phyloP scores from a whole-genome alignment of 2,888 invertebrate species.

The Tenodera sinensis region DNA sequence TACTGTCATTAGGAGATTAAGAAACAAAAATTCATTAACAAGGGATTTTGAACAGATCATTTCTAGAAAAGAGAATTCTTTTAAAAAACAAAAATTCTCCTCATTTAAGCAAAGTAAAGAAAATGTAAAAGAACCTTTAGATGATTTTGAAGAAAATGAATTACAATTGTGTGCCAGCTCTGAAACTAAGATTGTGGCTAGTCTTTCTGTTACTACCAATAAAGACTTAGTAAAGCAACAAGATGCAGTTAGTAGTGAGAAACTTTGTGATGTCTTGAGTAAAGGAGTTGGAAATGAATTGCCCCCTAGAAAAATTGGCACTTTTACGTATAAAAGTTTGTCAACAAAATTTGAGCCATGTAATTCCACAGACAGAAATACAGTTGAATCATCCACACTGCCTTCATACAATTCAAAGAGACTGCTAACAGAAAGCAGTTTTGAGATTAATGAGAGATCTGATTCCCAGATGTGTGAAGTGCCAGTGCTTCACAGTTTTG shows the following conservation, averaged over 20 bases:
- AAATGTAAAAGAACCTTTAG: no score
- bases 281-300: background rate
- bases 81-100: background rate
- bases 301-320: background rate
- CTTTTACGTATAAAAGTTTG: background rate
- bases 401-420: no score
- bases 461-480: no score
- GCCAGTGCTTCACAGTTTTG: background rate
- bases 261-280: background rate
- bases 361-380: background rate
- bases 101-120: no score
- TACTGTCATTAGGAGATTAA: background rate
- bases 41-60: background rate
- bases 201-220: background rate
- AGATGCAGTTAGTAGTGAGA: background rate
- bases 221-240: background rate
- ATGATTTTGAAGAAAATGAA: no score
- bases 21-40: background rate
- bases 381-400: no score
- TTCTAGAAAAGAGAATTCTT: background rate
- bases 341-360: background rate
- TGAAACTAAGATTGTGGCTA: background rate
- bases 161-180: background rate
- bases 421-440: no score
- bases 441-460: no score